Conservation (phyloP, 2,113 vertebrate genomes). For the Hydrochoerus hydrochaeris region DNA sequence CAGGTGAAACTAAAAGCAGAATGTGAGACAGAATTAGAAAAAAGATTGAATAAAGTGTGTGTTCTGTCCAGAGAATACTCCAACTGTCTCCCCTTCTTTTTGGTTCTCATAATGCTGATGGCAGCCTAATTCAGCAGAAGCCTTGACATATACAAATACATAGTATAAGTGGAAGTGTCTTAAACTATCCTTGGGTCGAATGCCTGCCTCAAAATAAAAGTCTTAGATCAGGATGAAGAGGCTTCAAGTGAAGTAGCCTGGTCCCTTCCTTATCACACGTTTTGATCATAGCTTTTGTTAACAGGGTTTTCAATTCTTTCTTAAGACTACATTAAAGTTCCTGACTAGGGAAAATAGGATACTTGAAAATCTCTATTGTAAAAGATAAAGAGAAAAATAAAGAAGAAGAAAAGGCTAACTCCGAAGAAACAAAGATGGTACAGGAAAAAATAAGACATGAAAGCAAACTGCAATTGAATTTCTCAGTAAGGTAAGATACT, state of each 20-base stretch:
- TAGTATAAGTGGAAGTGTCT: background rate
- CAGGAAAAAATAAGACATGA: constrained; percentile 10
- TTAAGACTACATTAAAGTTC: background rate
- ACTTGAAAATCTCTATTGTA: background rate
- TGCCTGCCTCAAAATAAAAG: background rate
- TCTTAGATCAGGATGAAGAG: background rate
- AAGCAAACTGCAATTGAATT: background rate
- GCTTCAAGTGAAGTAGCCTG: background rate
- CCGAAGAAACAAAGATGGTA: background rate
- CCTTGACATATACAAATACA: background rate
- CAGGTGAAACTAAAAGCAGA: background rate
- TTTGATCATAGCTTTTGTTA: background rate
- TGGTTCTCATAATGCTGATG: background rate
- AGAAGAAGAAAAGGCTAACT: background rate
- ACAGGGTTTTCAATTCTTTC: background rate
- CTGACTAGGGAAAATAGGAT: background rate
- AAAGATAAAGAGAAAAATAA: background rate
- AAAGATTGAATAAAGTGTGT: background rate
- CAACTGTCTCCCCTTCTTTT: background rate
- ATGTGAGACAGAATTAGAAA: background rate
- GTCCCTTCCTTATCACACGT: background rate
- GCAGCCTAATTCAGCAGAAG: background rate
- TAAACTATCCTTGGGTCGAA: background rate
- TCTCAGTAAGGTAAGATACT: background rate
- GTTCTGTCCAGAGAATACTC: background rate